Evolutionary conservation across 2,113 vertebrate genomes (phyloP), one percentile per base, ranked within the genome.

Genomic region (Chrysemys picta): DNA sequence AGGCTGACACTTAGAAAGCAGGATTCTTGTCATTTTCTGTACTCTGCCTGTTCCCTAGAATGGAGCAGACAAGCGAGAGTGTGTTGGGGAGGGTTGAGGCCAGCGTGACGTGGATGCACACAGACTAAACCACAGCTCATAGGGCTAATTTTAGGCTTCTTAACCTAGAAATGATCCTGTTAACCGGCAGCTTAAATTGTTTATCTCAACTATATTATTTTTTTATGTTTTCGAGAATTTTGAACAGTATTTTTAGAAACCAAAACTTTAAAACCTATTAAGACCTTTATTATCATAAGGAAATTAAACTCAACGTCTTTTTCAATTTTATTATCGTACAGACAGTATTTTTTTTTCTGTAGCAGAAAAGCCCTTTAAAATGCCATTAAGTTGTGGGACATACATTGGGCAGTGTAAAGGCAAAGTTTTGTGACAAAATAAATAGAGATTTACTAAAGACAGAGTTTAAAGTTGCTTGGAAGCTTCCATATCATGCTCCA

Each of bases 91-190:
- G 3, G 16, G 10, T 5, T 4, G 53, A 17, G 38, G 25, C 25
- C n/a, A 42, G 24, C 14, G 14, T 84, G 83, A 80, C 80, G 24
- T 88, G 22, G 56, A 7, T 17, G 80, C 52, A 59, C 17, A 1
- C 45, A 42, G 21, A 84, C 72, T 57, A n/a, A 56, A 80, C 25
- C 82, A 10, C 54, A 88, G 76, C 57, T 89, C 85, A 57, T 59
- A 87, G 5, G 38, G 88, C 93, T 96, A 42, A 93, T 89, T 94
- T 94, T 88, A 90, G 76, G 19, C 65, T 82, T 85, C 84, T 87
- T 69, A 89, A 89, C 65, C 80, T 49, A 1, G 25, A 53, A 52
- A 52, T 52, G 29, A 50, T 21, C 31, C 47, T 25, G 52, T 81
- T 53, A 81, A 81, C 80, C n/a, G 35, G 21, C 80, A 81, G 65